Conservation (phyloP, 1,140 invertebrate genomes). For the Drosophila tristis region DNA sequence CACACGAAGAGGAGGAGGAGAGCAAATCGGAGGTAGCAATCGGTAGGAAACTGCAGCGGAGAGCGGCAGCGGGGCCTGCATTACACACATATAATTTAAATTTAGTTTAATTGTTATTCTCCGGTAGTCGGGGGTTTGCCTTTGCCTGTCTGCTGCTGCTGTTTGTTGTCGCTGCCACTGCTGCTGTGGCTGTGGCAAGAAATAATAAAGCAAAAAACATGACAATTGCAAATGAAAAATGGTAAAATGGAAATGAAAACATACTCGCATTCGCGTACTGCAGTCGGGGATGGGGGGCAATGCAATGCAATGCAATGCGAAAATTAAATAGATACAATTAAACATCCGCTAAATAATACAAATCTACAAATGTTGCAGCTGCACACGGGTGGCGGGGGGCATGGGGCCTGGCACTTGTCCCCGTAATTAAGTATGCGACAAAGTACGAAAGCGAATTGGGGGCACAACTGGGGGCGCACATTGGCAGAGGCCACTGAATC, state of each 20-base stretch:
- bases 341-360: slow-evolving; percentile 83
- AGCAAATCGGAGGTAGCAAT: background rate
- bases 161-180: slow-evolving; percentile 5
- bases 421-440: slow-evolving; percentile 48
- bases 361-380: slow-evolving; percentile 68
- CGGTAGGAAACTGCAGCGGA: slow-evolving; percentile 39
- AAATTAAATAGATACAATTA: slow-evolving; percentile 84
- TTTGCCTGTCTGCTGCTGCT: slow-evolving; percentile 13
- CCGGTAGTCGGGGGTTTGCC: slow-evolving; percentile 57
- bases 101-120: slow-evolving; percentile 84
- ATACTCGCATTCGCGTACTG: slow-evolving; percentile 17
- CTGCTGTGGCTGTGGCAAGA: slow-evolving; percentile 44
- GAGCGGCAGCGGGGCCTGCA: slow-evolving; percentile 10
- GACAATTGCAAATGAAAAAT: slow-evolving; percentile 61
- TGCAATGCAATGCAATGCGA: slow-evolving; percentile 30
- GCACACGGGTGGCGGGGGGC: slow-evolving; percentile 18
- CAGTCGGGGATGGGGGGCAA: slow-evolving; percentile 39
- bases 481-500: too few species aligned
- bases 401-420: slow-evolving; percentile 21
- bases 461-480: background rate
- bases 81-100: slow-evolving; percentile 83
- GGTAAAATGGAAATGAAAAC: slow-evolving; percentile 63
- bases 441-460: slow-evolving; percentile 22
- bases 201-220: slow-evolving; percentile 66
- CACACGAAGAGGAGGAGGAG: slow-evolving; percentile 11